Base-by-base conservation (phyloP, 37 sponge, comb jelly and placozoan species). In the Beroe forskalii region DNA sequence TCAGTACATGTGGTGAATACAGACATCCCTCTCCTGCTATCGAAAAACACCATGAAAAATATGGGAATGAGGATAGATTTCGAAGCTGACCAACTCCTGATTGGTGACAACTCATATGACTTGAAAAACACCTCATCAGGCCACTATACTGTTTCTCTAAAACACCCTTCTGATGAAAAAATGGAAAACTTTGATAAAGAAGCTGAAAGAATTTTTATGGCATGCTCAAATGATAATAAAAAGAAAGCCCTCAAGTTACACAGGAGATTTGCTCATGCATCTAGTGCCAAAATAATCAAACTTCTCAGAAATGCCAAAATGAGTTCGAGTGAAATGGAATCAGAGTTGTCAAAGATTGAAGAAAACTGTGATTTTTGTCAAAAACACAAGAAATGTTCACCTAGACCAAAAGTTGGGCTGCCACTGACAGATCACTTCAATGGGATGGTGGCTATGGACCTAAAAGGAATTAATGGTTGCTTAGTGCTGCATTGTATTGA, bases 401-500 rank as follows among this genome's bases (percentile, higher is more conserved):
- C 72, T 8, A 28, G 72, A 28, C 72, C 72, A 30, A 69, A 32
- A 20, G 72, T 69, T 19, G 22, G 38, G 2, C 32, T 69, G 32
- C 72, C 72, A 36, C 39, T 69, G 14, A 37, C 72, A 3, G 32
- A 2, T 3, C 3, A 69, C 24, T 69, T 69, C 17, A 69, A 69
- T 32, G 72, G 32, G 39, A 6, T 69, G 35, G 32, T 69, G 32
- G 72, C 72, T 69, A 69, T 69, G 72, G 72, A 69, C 32, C 38
- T 69, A 17, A 69, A 69, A 33, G 1, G 4, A 32, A 69, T 69
- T 32, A 36, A 69, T 33, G 39, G 39, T 12, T 14, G 14, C 1
- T 69, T 32, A 37, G 39, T 69, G 14, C 72, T 69, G 2, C 72
- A 69, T 69, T 69, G 72, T 17, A 69, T 69, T 35, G 72, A 69